Conservation (phyloP, 2,113 vertebrate species). For the Megalops atlanticus region DNA sequence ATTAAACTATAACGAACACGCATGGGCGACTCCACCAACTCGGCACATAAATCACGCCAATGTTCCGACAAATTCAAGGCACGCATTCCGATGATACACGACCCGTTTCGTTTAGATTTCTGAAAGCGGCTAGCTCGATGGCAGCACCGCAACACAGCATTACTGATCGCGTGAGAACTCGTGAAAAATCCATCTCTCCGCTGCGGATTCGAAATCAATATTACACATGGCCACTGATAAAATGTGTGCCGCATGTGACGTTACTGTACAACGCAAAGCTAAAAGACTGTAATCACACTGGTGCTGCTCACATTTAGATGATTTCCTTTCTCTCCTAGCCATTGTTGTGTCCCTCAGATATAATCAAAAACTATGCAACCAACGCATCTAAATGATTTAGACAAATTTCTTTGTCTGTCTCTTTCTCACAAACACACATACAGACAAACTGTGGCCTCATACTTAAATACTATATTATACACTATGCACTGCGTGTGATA, state of each 20-base stretch:
- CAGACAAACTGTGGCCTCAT: not conserved
- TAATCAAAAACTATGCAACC: too few species aligned
- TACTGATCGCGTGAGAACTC: slow-evolving; percentile 84
- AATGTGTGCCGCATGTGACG: too few species aligned
- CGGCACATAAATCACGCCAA: slow-evolving; percentile 99
- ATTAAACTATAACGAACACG: slow-evolving; percentile 99
- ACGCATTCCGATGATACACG: slow-evolving; percentile 99
- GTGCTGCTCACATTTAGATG: too few species aligned
- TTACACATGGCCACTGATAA: too few species aligned
- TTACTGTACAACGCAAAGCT: not conserved
- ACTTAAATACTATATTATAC: not conserved
- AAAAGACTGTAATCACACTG: too few species aligned
- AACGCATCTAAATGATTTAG: too few species aligned
- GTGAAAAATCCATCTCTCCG: slow-evolving; percentile 85
- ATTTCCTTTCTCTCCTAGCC: too few species aligned
- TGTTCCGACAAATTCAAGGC: slow-evolving; percentile 98
- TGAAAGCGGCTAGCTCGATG: slow-evolving; percentile 97
- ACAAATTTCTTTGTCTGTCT: not conserved
- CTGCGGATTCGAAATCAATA: slow-evolving; percentile 84
- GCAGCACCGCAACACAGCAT: slow-evolving; percentile 90
- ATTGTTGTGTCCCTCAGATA: too few species aligned
- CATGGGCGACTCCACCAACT: slow-evolving; percentile 98
- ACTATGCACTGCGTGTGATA: not conserved
- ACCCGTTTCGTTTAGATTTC: slow-evolving; percentile 99
- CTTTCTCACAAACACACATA: not conserved